A percentile compares a stretch with the other conserved stretches of the same genome.
These are phyloP conservation scores for Chelonoidis abingdonii DNA, from an alignment of 2,113 vertebrate species.

Conservation along the genomic window DNA sequence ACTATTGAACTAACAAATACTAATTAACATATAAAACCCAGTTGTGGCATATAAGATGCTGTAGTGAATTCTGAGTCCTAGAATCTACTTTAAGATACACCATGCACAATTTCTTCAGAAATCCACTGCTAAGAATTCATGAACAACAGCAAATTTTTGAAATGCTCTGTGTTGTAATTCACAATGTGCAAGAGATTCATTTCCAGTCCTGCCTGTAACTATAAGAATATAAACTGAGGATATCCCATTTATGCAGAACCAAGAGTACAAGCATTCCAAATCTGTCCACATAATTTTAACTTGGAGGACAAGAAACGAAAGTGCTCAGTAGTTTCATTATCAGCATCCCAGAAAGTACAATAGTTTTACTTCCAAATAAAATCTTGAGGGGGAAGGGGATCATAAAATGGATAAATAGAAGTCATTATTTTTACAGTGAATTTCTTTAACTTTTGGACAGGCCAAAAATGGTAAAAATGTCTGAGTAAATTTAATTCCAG, in stretches of 20 bases:
- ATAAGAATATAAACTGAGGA: neutral
- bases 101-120: neutral
- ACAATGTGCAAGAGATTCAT: neutral
- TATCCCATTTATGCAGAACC: neutral
- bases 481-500: slow-evolving; percentile 8
- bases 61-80: neutral
- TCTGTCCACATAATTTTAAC: neutral
- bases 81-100: neutral
- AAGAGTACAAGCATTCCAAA: neutral
- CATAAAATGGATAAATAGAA: slow-evolving; percentile 1
- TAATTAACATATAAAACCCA: neutral
- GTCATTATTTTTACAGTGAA: neutral
- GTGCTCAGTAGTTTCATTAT: neutral
- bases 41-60: neutral
- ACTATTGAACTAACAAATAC: neutral
- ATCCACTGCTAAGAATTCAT: neutral
- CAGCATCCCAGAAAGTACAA: slow-evolving; percentile 23
- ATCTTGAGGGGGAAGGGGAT: neutral
- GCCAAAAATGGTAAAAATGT: slow-evolving; percentile 26
- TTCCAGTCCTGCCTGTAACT: neutral
- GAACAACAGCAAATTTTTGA: neutral
- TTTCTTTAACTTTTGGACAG: slow-evolving; percentile 7
- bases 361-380: slow-evolving; percentile 39
- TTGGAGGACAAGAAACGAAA: neutral
- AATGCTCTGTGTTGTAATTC: neutral